These are phyloP conservation scores for Telmatherina bonti DNA, from an alignment of 2,797 vertebrate species.

Conservation along the genomic window DNA sequence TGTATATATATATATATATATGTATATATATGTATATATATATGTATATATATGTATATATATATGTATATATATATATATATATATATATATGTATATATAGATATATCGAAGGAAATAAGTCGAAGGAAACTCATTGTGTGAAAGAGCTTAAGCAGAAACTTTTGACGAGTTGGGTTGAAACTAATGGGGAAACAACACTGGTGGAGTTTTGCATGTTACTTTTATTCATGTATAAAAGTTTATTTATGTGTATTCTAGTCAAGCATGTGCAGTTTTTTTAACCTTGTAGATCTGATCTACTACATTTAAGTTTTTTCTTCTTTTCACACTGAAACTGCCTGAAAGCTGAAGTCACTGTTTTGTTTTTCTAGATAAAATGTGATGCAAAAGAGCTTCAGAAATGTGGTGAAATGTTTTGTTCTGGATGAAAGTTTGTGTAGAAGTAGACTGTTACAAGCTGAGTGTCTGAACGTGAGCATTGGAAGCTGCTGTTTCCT, in stretches of 20 bases:
- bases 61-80: no score
- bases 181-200: not conserved
- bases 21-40: no score
- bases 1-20: no score
- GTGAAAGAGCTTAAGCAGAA: not conserved
- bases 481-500: no score
- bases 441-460: not conserved
- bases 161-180: not conserved
- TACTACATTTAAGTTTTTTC: not conserved
- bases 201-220: not conserved
- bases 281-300: not conserved
- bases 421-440: not conserved
- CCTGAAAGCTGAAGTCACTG: not conserved
- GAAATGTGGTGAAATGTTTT: not conserved
- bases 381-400: no score
- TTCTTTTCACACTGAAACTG: not conserved
- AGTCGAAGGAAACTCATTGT: not conserved
- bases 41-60: no score
- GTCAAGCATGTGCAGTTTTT: not conserved
- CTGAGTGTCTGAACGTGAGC: no score
- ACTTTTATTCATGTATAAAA: not conserved
- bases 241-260: not conserved
- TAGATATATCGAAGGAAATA: no score
- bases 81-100: no score
- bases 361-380: no score